These are phyloP conservation scores for Ovis canadensis DNA, from an alignment of 2,113 vertebrate species.

Conservation along the genomic window DNA sequence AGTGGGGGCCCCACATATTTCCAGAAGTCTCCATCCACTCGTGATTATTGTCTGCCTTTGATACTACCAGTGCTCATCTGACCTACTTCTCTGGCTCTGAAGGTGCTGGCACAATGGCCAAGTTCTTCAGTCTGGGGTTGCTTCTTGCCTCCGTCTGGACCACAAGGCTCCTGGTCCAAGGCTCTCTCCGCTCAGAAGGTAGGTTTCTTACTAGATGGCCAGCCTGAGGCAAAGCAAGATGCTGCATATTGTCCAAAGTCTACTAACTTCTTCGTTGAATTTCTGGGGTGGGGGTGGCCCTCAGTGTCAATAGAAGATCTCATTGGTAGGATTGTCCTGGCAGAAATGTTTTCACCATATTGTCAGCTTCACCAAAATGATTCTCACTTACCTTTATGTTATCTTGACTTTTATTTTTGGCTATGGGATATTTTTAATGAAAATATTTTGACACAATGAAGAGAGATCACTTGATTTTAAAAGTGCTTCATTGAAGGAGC, in stretches of 20 bases:
- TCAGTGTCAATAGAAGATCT: neutral
- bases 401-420: constrained; percentile 4
- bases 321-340: neutral
- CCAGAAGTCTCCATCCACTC: constrained; percentile 54
- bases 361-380: neutral
- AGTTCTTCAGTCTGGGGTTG: neutral
- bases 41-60: neutral
- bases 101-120: constrained; percentile 27
- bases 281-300: neutral
- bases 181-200: constrained; percentile 50
- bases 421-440: neutral
- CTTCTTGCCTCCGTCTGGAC: constrained; percentile 53
- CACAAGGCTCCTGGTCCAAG: constrained; percentile 39
- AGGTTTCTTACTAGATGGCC: constrained; percentile 35
- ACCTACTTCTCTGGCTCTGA: neutral
- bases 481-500: constrained; percentile 29
- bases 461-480: constrained; percentile 3
- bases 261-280: neutral
- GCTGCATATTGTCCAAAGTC: neutral
- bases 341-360: neutral
- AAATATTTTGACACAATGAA: constrained; percentile 19
- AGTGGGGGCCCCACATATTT: constrained; percentile 20
- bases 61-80: neutral
- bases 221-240: neutral
- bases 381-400: neutral